phyloP scores from a whole-genome alignment of 2,797 vertebrate species.

The Carcharodon carcharias region DNA sequence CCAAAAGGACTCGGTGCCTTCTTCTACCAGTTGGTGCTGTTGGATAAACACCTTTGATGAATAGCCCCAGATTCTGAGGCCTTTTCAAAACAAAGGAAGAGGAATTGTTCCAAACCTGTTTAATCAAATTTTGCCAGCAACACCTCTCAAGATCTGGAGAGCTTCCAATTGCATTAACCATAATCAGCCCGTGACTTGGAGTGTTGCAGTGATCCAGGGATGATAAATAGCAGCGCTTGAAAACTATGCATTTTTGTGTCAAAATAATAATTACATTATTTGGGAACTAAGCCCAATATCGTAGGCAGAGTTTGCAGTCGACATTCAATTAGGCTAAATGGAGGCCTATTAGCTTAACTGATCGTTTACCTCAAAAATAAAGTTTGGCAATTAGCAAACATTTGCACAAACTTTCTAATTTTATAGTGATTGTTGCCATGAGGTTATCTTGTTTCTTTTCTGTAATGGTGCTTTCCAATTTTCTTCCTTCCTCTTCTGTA shows the following conservation, averaged over 20 bases:
- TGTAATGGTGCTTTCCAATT: neutral
- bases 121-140: neutral
- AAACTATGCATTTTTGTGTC: neutral
- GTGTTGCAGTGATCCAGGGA: neutral
- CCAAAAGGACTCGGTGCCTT: neutral
- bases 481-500: neutral
- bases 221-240: neutral
- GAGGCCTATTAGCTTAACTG: neutral
- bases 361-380: neutral
- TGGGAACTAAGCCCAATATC: neutral
- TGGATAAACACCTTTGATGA: neutral
- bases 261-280: conserved; percentile 1
- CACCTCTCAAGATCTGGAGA: neutral
- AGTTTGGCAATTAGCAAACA: neutral
- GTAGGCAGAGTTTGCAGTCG: neutral
- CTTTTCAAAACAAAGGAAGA: neutral
- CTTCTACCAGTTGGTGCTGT: neutral
- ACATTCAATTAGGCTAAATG: neutral
- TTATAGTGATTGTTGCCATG: neutral
- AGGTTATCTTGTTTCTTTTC: neutral
- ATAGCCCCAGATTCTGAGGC: neutral
- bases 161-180: neutral
- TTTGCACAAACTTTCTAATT: neutral
- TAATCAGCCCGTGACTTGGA: neutral
- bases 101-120: neutral